Evolutionary conservation across 1,140 invertebrate species (phyloP), one percentile per base, ranked within the genome.

Genomic region (Drosophila littoralis): DNA sequence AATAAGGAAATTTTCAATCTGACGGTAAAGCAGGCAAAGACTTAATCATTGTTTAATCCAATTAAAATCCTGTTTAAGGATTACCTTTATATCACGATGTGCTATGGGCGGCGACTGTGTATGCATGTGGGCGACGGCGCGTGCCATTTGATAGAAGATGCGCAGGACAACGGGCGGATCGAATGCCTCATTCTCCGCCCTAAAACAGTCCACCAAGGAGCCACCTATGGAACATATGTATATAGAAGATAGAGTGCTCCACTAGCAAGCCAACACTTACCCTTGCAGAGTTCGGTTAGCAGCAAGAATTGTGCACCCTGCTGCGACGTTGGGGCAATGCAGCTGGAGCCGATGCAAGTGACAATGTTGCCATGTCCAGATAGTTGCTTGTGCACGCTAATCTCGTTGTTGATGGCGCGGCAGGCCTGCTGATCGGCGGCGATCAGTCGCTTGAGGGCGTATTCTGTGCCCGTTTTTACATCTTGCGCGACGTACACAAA

Each of bases 401-500:
- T 96, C 93, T 97, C 96, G 91, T 96, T 95, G 60, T 96, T 94
- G 75, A 97, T 96, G 90, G 94, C 95, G 86, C 94, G 95, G 83
- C 96, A 96, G n/a, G 96, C 94, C 82, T 96, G 95, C 76, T 96
- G 96, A 93, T 96, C 96, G 38, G 95, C 95, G 28, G 96, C 96
- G 91, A 97, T 94, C 64, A 97, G 93, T 91, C 96, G 95, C 94
- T 97, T 97, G 70, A 98, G 94, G 81, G 98, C 97, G 95, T 97
- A 98, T 89, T 98, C 97, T 78, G 97, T 97, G 64, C 97, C 96
- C 75, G 95, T 95, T 64, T 95, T 94, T 63, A 96, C 92, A 94
- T 98, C 97, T 94, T 98, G 97, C 76, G 97, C 97, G 71, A 97
- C 96, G 94, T 97, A 99, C 54, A 99, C 97, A 94, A 97, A 96